Evolutionary conservation across 2,888 invertebrate species (phyloP).

Genomic region (Phengaris arion): DNA sequence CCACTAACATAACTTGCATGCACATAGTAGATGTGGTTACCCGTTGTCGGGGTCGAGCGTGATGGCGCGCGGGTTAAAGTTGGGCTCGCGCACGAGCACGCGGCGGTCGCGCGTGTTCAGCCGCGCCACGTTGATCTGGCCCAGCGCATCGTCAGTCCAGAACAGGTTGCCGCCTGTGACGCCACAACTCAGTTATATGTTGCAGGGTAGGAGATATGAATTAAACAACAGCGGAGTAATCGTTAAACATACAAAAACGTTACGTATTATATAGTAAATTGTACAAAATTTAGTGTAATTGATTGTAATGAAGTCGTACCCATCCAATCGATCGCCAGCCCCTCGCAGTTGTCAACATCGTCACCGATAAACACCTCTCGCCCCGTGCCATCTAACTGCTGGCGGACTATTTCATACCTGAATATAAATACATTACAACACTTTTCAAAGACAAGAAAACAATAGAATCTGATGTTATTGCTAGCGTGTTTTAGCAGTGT

Average conservation of each 20-base stretch:
- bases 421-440: too few species aligned
- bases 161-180: slow-evolving; percentile 82
- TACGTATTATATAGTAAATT: too few species aligned
- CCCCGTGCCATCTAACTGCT: slow-evolving; percentile 80
- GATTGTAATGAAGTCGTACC: slow-evolving; percentile 54
- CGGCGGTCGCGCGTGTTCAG: slow-evolving; percentile 74
- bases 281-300: too few species aligned
- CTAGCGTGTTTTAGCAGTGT: too few species aligned
- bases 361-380: slow-evolving; percentile 79
- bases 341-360: slow-evolving; percentile 83
- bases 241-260: too few species aligned
- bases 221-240: too few species aligned
- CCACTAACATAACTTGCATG: neutral
- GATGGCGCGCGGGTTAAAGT: slow-evolving; percentile 82
- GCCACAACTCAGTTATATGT: neutral
- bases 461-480: neutral
- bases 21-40: slow-evolving; percentile 45
- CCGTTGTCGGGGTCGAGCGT: slow-evolving; percentile 84
- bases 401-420: slow-evolving; percentile 82
- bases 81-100: slow-evolving; percentile 78
- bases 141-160: slow-evolving; percentile 88
- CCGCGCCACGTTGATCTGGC: slow-evolving; percentile 84
- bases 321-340: slow-evolving; percentile 91
- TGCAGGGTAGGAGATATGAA: too few species aligned
- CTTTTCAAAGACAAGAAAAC: neutral